Conservation (phyloP, 2,888 invertebrate species). For the Seladonia tumulorum region DNA sequence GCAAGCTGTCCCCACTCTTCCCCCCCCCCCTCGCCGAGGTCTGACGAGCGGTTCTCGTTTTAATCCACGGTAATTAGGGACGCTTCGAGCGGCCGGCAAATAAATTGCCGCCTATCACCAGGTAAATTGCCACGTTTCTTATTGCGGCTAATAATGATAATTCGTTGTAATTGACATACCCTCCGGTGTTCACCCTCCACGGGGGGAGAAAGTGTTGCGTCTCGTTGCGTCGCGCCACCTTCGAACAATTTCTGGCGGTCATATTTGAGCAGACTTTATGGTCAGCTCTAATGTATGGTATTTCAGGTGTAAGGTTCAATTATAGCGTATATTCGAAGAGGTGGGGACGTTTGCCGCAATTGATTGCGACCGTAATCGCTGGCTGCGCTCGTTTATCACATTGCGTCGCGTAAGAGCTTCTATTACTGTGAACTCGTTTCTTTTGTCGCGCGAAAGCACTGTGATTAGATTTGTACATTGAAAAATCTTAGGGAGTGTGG, state of each 20-base stretch:
- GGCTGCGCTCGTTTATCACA: background rate
- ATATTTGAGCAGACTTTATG: background rate
- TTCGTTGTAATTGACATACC: constrained; percentile 42
- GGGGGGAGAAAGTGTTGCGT: background rate
- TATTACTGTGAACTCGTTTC: background rate
- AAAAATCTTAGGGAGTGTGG: background rate
- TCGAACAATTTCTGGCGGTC: constrained; percentile 6
- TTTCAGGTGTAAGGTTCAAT: background rate
- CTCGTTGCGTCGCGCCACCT: background rate
- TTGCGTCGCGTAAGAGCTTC: background rate
- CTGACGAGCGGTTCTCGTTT: constrained; percentile 36
- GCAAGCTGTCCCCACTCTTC: constrained; percentile 4
- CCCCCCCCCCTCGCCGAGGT: background rate
- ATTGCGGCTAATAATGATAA: constrained; percentile 48
- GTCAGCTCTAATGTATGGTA: background rate
- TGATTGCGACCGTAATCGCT: background rate
- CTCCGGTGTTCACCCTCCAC: background rate
- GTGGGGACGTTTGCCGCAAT: constrained; percentile 1
- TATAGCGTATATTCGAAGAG: background rate
- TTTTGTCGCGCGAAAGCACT: background rate
- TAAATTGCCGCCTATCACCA: constrained; percentile 31
- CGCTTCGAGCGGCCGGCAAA: constrained; percentile 42
- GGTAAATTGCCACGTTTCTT: constrained; percentile 47
- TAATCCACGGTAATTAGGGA: constrained; percentile 47
- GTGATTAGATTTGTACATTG: background rate